Evolutionary conservation across 2,888 invertebrate genomes (phyloP), one percentile per base, ranked within the genome.

Genomic region (Epiperipatus broadwayi): DNA sequence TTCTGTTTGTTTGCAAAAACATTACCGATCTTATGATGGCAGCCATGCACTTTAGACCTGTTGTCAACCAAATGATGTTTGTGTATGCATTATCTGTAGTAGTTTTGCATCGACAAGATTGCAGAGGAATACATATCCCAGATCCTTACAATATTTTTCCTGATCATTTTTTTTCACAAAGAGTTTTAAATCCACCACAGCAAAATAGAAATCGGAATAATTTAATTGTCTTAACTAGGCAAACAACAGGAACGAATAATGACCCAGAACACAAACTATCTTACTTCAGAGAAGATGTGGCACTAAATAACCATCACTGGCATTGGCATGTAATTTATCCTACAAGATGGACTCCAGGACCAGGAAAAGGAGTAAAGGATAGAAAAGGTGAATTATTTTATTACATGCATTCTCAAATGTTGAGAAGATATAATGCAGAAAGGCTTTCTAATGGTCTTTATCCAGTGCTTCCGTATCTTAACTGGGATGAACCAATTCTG

Each of bases 251-350:
- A 0, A 70, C 73, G 0, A 69, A 72, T 44, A 51, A 65, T 3
- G 79, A 83, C 50, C 72, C 72, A 1, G 83, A 84, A 50, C 80
- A 83, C 56, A 69, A 75, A 4, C 57, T 79, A 43, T 75, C 78
- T 21, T 84, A 83, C 59, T 83, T 78, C 68, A 70, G 81, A 28
- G 83, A 83, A 55, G 83, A 81, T 57, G 64, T 80, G 42, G 46
- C 43, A 80, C 79, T 83, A 48, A 83, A 83, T 60, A 71, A 79
- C 36, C 83, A 83, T 56, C 83, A 84, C 55, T 84, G 83, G 81
- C 81, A 83, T 54, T 83, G 81, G 83, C 83, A 84, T 58, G 66
- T 83, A 47, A 80, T 83, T 2, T 83, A 81, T 56, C 81, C 81
- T 0, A 70, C 78, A 28, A 77, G 80, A 3, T n/a, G n/a, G n/a